Percentiles rank a stretch among this genome's conserved stretches.
Evolutionary conservation across 1,140 invertebrate species (phyloP).

Genomic region (Xylocopa sonorina): DNA sequence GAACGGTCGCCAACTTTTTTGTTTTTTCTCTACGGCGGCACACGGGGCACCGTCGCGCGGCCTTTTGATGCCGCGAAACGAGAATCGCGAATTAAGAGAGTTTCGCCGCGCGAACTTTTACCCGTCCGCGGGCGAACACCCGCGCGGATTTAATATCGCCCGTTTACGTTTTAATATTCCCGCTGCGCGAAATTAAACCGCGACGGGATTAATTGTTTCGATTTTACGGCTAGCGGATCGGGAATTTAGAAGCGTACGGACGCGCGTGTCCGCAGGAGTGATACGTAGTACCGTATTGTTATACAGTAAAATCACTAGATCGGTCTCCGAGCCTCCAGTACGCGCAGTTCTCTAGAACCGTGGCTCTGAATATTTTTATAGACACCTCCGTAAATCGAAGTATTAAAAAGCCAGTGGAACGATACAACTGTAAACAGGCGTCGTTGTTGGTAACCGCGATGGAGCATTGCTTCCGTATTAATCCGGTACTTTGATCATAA

Average conservation of each 20-base stretch:
- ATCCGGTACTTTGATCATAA: conserved; percentile 66
- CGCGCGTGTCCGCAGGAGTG: too few species aligned
- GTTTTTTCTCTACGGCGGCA: neutral
- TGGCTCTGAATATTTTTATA: neutral
- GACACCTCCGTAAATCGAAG: neutral
- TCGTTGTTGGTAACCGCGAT: conserved; percentile 14
- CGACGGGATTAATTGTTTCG: neutral
- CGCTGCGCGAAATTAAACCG: neutral
- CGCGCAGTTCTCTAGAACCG: neutral
- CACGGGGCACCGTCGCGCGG: neutral
- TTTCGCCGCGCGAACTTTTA: conserved; percentile 6
- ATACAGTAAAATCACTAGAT: too few species aligned
- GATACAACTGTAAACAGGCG: neutral
- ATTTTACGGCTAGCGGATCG: too few species aligned
- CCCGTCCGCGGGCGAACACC: neutral
- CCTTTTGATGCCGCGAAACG: conserved; percentile 1
- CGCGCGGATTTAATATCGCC: neutral
- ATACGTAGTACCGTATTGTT: too few species aligned
- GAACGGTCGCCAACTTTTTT: conserved; percentile 4
- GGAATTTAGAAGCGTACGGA: too few species aligned
- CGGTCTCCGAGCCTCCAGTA: too few species aligned
- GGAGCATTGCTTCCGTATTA: conserved; percentile 59
- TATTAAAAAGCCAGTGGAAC: neutral
- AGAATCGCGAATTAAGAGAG: neutral
- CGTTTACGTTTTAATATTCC: neutral